These are phyloP conservation scores for Rhadinocentrus ornatus DNA, from an alignment of 2,797 vertebrate species.

Conservation along the genomic window DNA sequence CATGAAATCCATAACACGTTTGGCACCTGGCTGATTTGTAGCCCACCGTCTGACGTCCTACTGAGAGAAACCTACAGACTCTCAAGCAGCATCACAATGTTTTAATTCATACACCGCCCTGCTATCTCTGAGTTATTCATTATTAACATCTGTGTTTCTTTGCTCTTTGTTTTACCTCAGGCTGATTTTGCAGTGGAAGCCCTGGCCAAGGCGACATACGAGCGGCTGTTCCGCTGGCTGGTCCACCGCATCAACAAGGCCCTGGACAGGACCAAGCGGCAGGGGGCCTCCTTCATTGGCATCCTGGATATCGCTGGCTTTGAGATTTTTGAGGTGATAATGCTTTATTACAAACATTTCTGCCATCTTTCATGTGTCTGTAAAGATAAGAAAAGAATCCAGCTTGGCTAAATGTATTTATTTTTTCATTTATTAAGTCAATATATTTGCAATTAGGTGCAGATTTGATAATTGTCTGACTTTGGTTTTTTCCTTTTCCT, in stretches of 20 bases:
- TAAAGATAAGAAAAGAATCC: background rate
- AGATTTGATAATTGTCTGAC: background rate
- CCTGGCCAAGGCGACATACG: conserved; percentile 95
- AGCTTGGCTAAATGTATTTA: background rate
- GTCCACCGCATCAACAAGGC: conserved; percentile 98
- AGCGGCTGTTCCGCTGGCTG: conserved; percentile 97
- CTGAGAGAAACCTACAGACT: conserved; percentile 2
- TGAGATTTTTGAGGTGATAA: conserved; percentile 94
- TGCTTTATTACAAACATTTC: conserved; percentile 2
- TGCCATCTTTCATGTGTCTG: too few species aligned
- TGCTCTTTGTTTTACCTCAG: conserved; percentile 69
- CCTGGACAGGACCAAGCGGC: conserved; percentile 94
- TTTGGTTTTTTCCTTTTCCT: conserved; percentile 10
- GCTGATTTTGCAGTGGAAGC: conserved; percentile 98
- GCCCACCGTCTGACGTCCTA: conserved; percentile 17
- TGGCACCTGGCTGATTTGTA: conserved; percentile 13
- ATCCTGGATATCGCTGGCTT: conserved; percentile 98
- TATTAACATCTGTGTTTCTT: background rate
- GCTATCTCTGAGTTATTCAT: background rate
- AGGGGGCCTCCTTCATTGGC: conserved; percentile 97
- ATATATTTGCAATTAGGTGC: too few species aligned
- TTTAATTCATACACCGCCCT: background rate
- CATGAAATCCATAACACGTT: conserved; percentile 3
- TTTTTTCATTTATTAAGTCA: too few species aligned
- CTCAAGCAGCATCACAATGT: background rate